Conservation (phyloP, 2,888 invertebrate species). For the Tanytarsus gracilentus region DNA sequence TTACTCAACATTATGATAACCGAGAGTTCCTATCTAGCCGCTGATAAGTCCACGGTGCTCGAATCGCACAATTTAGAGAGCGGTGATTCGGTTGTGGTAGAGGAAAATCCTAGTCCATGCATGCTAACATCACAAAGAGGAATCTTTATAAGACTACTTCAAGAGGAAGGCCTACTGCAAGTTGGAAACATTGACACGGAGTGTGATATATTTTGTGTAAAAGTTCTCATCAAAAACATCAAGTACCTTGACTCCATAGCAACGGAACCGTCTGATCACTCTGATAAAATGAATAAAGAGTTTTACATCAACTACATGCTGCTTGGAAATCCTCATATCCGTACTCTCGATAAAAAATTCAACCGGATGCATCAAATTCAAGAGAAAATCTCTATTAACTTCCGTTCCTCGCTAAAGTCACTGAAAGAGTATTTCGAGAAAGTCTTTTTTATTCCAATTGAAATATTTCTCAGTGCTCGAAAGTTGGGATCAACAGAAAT, state of each 20-base stretch:
- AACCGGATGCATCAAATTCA: constrained; percentile 39
- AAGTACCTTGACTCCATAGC: constrained; percentile 34
- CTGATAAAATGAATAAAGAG: neutral
- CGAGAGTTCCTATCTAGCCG: constrained; percentile 42
- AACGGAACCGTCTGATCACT: neutral
- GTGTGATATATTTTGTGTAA: constrained; percentile 38
- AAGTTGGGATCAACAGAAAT: constrained; percentile 39
- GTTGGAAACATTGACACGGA: constrained; percentile 38
- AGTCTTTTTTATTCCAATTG: constrained; percentile 44
- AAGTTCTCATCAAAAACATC: constrained; percentile 36
- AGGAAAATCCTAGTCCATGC: constrained; percentile 33
- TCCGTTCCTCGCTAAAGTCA: constrained; percentile 43
- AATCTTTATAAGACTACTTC: constrained; percentile 38
- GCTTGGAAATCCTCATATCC: constrained; percentile 5
- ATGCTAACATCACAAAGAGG: constrained; percentile 40
- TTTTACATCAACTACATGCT: constrained; percentile 15
- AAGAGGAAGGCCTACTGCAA: constrained; percentile 39
- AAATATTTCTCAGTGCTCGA: constrained; percentile 40
- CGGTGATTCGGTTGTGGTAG: constrained; percentile 18
- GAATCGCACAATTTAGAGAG: neutral
- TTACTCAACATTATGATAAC: constrained; percentile 51
- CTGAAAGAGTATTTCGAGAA: constrained; percentile 43
- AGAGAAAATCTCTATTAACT: constrained; percentile 44
- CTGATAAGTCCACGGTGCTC: constrained; percentile 9
- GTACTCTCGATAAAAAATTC: constrained; percentile 35